Percentiles rank a stretch among this genome's conserved stretches.
Conservation (phyloP, 2,888 invertebrate genomes). For the Chrysolina haemoptera region DNA sequence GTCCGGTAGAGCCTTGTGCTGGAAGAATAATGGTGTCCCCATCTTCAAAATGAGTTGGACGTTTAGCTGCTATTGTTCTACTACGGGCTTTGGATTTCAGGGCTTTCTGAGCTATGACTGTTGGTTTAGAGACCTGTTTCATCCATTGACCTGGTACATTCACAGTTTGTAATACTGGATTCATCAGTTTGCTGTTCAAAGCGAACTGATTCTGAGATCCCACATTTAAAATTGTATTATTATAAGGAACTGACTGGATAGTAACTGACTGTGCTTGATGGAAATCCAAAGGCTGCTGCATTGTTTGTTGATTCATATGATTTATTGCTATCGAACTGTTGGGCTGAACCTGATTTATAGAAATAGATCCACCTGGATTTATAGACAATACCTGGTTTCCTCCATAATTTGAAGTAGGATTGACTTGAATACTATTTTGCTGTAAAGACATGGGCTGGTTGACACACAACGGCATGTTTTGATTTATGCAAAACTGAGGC, state of each 20-base stretch:
- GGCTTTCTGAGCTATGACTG: conserved; percentile 59
- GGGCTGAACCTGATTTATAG: conserved; percentile 49
- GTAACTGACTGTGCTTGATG: conserved; percentile 62
- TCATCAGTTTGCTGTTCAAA: conserved; percentile 62
- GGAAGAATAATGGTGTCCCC: conserved; percentile 51
- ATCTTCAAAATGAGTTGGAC: conserved; percentile 47
- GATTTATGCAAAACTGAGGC: conserved; percentile 60
- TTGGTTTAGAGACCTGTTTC: conserved; percentile 59
- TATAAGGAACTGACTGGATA: conserved; percentile 63
- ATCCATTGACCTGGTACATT: conserved; percentile 63
- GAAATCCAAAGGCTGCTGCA: conserved; percentile 59
- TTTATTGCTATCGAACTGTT: conserved; percentile 52
- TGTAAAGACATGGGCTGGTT: conserved; percentile 57
- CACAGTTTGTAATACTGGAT: conserved; percentile 55
- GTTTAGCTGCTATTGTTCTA: conserved; percentile 57
- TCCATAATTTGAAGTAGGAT: conserved; percentile 43
- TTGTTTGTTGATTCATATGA: conserved; percentile 54
- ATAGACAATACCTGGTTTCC: conserved; percentile 48
- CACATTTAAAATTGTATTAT: conserved; percentile 63
- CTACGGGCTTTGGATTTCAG: conserved; percentile 58
- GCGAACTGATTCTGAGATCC: conserved; percentile 62
- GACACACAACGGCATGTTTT: conserved; percentile 60
- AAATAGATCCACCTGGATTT: conserved; percentile 47
- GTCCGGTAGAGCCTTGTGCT: conserved; percentile 59
- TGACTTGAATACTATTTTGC: conserved; percentile 51